Evolutionary conservation across 2,797 vertebrate genomes (phyloP), one percentile per base, ranked within the genome.

Genomic region (Cichlasoma orientale): DNA sequence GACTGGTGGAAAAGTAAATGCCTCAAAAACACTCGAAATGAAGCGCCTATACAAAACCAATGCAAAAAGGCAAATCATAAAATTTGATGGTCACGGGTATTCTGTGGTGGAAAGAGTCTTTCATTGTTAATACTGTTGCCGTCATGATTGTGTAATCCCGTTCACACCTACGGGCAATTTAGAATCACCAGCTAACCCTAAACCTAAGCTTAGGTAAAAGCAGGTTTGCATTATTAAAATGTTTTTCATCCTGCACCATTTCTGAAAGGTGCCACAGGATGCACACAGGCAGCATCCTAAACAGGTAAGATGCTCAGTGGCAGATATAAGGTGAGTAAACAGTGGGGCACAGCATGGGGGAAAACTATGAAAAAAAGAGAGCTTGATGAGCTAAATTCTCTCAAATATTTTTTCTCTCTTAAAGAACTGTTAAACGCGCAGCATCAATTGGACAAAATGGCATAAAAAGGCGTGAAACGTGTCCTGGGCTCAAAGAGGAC

Each of bases 211-310:
- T 10, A 44, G 16, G 3, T 63, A 63, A 63, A 63, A 63, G 4
- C n/a, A 54, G 53, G 23, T 54, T 23, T 54, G 5, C 44, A 47
- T 47, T 47, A 3, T 16, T 47, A 41, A 38, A 47, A 16, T 47
- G 41, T 44, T 44, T 44, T 44, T 12, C 9, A 12, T 4, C 3
- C 12, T 12, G 38, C 38, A 41, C 12, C 38, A 14, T 41, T 13
- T 13, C 1, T 41, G 38, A 41, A 47, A 47, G 41, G 38, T 41
- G 38, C 12, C 4, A 41, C 13, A 44, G 41, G 41, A 44, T 44
- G 1, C 1, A 27, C 1, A 27, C 21, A 0, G 21, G 8, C 8
- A 7, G 9, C 36, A 63, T 18, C 59, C 4, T 14, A 47, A 66
- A 27, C 38, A 47, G 21, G 36, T 63, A 41, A 21, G 58, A 61